A percentile compares a stretch with the other conserved stretches of the same genome.
Evolutionary conservation across 2,888 invertebrate genomes (phyloP).

Genomic region (Hermodice carunculata): DNA sequence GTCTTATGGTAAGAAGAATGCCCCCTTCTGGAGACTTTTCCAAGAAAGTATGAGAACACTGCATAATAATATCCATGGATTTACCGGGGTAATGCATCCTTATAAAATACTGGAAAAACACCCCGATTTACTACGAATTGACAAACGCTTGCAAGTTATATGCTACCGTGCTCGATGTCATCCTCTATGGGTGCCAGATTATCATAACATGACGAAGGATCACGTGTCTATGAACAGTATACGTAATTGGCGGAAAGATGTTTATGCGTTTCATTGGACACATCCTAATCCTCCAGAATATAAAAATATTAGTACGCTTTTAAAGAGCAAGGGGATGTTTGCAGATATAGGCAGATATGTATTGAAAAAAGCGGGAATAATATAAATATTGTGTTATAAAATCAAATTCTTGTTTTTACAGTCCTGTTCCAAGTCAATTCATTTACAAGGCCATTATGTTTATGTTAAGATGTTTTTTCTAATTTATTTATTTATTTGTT

Average conservation of each 20-base stretch:
- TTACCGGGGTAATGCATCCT: neutral
- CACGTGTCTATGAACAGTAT: constrained; percentile 52
- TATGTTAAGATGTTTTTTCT: too few relatives aligned
- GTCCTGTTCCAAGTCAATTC: too few relatives aligned
- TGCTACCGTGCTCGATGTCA: constrained; percentile 62
- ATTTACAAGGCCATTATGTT: too few relatives aligned
- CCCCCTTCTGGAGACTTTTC: constrained; percentile 1
- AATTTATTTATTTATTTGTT: too few relatives aligned
- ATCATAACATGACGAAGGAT: constrained; percentile 46
- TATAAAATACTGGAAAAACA: constrained; percentile 15
- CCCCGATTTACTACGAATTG: constrained; percentile 48
- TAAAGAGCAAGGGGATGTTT: constrained; percentile 47
- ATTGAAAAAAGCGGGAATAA: constrained; percentile 42
- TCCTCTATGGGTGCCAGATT: constrained; percentile 55
- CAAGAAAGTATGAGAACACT: neutral
- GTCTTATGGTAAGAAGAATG: constrained; percentile 6
- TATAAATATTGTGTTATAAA: too few relatives aligned
- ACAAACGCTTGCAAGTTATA: constrained; percentile 50
- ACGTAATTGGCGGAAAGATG: constrained; percentile 50
- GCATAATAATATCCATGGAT: constrained; percentile 6
- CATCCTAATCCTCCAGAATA: constrained; percentile 60
- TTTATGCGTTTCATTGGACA: constrained; percentile 58
- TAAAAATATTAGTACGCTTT: constrained; percentile 41
- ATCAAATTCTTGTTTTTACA: too few relatives aligned
- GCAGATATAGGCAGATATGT: constrained; percentile 60